These are phyloP conservation scores for Ypsolopha scabrella DNA, from an alignment of 2,888 invertebrate species.

Conservation along the genomic window DNA sequence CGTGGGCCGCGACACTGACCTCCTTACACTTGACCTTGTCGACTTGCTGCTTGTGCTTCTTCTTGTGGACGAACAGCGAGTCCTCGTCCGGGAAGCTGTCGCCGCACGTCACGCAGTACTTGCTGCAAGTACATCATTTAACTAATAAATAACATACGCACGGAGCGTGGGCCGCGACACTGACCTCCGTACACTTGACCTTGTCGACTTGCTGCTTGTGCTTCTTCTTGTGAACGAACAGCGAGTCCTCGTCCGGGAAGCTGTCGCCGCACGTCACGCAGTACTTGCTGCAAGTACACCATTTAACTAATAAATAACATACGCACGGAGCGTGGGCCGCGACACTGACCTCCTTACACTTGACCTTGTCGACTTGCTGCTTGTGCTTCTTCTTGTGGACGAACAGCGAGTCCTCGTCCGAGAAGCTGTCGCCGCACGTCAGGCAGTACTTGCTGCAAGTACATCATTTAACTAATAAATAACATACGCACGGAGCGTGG, in stretches of 20 bases:
- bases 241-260: not conserved
- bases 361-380: not conserved
- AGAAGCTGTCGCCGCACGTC: not conserved
- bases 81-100: slow-evolving; percentile 43
- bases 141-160: not conserved
- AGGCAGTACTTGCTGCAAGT: not conserved
- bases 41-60: slow-evolving; percentile 7
- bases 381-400: not conserved
- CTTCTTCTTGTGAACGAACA: not conserved
- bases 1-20: not conserved
- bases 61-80: slow-evolving; percentile 31
- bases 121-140: not conserved
- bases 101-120: slow-evolving; percentile 42
- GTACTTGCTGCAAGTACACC: not conserved
- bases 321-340: too few relatives aligned
- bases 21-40: not conserved
- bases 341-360: not conserved
- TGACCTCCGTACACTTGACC: not conserved
- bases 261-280: not conserved
- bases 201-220: not conserved
- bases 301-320: not conserved
- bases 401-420: not conserved
- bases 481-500: too few relatives aligned
- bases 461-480: not conserved
- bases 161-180: too few relatives aligned